Evolutionary conservation across 2,888 invertebrate species (phyloP).

Genomic region (Homarus gammarus): DNA sequence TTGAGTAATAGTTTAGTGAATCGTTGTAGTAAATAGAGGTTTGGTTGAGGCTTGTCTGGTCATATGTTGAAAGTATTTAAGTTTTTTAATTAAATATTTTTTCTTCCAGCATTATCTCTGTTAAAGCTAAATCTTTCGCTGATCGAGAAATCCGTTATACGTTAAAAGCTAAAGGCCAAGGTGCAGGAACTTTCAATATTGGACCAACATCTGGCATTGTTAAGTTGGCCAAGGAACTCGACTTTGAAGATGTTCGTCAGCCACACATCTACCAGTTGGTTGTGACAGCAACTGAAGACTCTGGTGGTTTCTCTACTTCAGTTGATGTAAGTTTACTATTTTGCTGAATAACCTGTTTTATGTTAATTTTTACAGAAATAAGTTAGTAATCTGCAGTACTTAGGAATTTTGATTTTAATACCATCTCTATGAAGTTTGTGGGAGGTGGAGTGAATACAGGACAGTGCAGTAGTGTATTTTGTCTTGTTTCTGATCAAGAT

Average conservation of each 20-base stretch:
- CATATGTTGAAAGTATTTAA: too few species aligned
- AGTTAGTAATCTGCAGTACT: too few species aligned
- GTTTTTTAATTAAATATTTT: constrained; percentile 45
- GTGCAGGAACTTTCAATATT: constrained; percentile 96
- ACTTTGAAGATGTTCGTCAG: constrained; percentile 96
- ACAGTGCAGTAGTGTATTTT: too few species aligned
- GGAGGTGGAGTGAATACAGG: too few species aligned
- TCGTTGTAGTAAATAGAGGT: too few species aligned
- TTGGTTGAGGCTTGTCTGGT: too few species aligned
- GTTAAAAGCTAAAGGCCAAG: constrained; percentile 95
- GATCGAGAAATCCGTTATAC: constrained; percentile 98
- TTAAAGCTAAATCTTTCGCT: constrained; percentile 98
- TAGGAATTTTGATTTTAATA: too few species aligned
- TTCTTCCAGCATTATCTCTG: constrained; percentile 91
- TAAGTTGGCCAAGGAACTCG: constrained; percentile 95
- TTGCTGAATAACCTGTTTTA: too few species aligned
- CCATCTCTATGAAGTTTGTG: too few species aligned
- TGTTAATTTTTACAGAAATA: too few species aligned
- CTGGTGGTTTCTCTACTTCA: constrained; percentile 96
- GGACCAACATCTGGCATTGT: constrained; percentile 96
- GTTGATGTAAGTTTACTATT: constrained; percentile 90
- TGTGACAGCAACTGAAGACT: constrained; percentile 97
- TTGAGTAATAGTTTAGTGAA: too few species aligned
- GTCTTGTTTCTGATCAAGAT: too few species aligned
- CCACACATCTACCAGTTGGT: constrained; percentile 94